Evolutionary conservation across 2,113 vertebrate genomes (phyloP).

Genomic region (Jaculus jaculus): DNA sequence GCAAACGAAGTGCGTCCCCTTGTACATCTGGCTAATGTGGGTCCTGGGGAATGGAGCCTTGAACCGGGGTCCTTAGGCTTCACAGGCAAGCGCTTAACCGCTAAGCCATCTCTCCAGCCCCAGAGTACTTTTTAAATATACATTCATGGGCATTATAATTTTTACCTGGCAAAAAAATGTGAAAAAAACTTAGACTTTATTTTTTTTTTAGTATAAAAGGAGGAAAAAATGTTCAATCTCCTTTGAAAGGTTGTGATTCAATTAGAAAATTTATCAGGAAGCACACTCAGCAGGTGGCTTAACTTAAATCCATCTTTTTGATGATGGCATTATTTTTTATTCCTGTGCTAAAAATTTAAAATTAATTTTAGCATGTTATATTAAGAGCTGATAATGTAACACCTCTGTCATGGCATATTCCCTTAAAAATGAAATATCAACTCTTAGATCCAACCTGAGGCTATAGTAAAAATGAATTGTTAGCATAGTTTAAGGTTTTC

Average conservation of each 20-base stretch:
- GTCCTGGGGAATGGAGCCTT: too few species aligned
- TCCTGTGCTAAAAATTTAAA: conserved; percentile 59
- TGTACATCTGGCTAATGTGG: too few species aligned
- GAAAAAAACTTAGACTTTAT: conserved; percentile 25
- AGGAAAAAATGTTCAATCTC: conserved; percentile 37
- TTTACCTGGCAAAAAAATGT: conserved; percentile 42
- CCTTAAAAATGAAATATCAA: conserved; percentile 59
- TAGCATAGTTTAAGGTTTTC: conserved; percentile 57
- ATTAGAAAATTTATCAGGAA: conserved; percentile 65
- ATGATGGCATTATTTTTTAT: conserved; percentile 71
- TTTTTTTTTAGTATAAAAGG: conserved; percentile 58
- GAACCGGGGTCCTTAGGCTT: too few species aligned
- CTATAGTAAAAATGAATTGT: conserved; percentile 64
- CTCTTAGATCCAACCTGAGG: conserved; percentile 48
- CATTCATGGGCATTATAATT: conserved; percentile 22
- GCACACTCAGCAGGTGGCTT: conserved; percentile 25
- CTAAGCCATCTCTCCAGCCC: too few species aligned
- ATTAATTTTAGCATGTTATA: conserved; percentile 68
- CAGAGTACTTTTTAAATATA: too few species aligned
- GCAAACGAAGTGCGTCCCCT: too few species aligned
- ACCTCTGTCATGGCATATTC: conserved; percentile 49
- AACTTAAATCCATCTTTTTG: conserved; percentile 68
- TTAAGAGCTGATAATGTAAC: conserved; percentile 64
- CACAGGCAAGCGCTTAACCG: too few species aligned
- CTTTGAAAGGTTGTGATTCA: conserved; percentile 59